Evolutionary conservation across 1,140 invertebrate species (phyloP), one percentile per base, ranked within the genome.

Genomic region (Saccostrea cuccullata): DNA sequence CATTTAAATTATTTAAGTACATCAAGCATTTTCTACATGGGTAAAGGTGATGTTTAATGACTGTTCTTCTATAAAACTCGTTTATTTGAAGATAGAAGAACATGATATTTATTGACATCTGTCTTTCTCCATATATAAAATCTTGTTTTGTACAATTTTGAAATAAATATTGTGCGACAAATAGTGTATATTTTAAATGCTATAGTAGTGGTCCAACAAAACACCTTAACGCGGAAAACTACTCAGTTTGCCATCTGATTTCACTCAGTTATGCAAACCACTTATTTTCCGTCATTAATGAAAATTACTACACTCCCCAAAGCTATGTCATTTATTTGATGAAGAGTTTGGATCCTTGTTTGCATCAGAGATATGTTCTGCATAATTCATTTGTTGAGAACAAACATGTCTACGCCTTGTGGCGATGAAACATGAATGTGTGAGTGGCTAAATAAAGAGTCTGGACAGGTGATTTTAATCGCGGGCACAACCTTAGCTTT

Each of bases 61-160:
- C 13, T 77, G 13, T 36, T 77, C 70, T 77, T 36, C 70, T 77
- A 77, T 77, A 77, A 77, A 77, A 26, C 70, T 36, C 13, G 70
- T 4, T 30, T 13, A 30, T 11, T 30, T 26, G 30, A 8, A 36
- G 70, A 5, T 30, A 26, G 30, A 11, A 77, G 70, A 30, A 77
- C 30, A 77, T 26, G 70, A 77, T 77, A 11, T 77, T 30, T 26
- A 77, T 0, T 2, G 26, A 36, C 70, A 77, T 30, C 70, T 30
- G 11, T 26, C 70, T 77, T 36, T 77, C 30, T 36, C 30, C 70
- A 77, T 77, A 15, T 77, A 77, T 15, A 36, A 30, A 12, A 30
- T 77, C 70, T 77, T 77, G 70, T 30, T 77, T 77, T 26, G 26
- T 77, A 20, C 58, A 64, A 64, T 64, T 64, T 23, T 77, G 13